Evolutionary conservation across 1,140 invertebrate genomes (phyloP), one percentile per base, ranked within the genome.

Genomic region (Homalodisca vitripennis): DNA sequence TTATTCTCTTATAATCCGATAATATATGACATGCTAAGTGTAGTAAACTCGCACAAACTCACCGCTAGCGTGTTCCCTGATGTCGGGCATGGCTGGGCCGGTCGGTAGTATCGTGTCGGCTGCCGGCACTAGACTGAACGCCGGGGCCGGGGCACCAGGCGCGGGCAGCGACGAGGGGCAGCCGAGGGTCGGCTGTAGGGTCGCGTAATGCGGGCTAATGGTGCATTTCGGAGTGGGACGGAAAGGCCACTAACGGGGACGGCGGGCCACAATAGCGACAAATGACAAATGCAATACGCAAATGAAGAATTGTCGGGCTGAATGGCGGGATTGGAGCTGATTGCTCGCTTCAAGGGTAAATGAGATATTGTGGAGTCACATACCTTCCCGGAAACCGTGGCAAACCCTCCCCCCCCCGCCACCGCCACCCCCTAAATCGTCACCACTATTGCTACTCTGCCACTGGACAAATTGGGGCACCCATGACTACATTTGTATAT

Each of bases 251-350:
- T 62, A 51, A 41, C 20, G 60, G 66, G 32, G 64, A 24, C 1
- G 12, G 22, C 14, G 29, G 24, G 47, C 73, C 67, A 81, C 80
- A 81, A 81, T 81, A 79, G 70, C 66, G 74, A 74, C 79, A 81
- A 81, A 81, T 81, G 80, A 81, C 75, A 76, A 76, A 76, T 76
- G 75, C 73, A 81, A 81, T 81, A 81, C 79, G 80, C 80, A 81
- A 81, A 81, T 81, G 80, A 81, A 81, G 80, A 81, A 81, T 80
- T 81, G 80, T 81, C 76, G 76, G 60, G 27, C 27, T 70, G 71
- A 70, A 70, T 70, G 63, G 47, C 48, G 31, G 47, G 22, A 66
- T 46, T 24, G 63, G 30, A 48, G n/a, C 47, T 69, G 68, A 69
- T 69, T 69, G 68, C 34, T 29, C 68, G n/a, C 32, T 57, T 57